Conservation (phyloP, 2,113 vertebrate species). For the Puffinus mauretanicus region DNA sequence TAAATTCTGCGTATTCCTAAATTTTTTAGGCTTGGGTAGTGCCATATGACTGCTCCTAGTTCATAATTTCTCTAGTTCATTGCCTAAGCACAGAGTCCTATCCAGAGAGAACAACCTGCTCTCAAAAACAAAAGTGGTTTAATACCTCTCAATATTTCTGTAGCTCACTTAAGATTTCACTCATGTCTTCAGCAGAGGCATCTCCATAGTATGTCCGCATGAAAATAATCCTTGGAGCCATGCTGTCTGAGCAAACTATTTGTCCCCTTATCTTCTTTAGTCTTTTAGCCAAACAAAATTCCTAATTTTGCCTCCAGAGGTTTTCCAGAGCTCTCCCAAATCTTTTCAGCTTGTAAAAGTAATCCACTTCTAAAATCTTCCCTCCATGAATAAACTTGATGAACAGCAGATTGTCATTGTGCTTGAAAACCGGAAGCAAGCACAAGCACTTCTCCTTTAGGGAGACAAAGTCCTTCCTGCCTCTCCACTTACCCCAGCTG, state of each 20-base stretch:
- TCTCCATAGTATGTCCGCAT: fast-evolving
- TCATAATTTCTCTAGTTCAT: not conserved
- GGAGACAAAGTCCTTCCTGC: conserved; percentile 10
- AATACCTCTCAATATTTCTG: not conserved
- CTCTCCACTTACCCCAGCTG: conserved; percentile 32
- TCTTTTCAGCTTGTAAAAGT: not conserved
- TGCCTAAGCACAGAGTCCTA: not conserved
- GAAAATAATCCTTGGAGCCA: not conserved
- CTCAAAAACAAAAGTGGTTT: not conserved
- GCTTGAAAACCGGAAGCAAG: not conserved
- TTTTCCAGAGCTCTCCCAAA: not conserved
- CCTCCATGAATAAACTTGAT: not conserved
- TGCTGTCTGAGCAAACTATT: not conserved
- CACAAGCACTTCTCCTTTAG: not conserved
- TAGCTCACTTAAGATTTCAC: not conserved
- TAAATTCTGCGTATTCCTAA: not conserved
- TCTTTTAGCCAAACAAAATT: not conserved
- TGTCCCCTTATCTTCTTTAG: not conserved
- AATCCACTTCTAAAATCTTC: not conserved
- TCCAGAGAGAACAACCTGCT: not conserved
- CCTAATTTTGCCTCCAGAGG: not conserved
- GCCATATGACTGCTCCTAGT: not conserved
- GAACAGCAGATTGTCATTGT: not conserved
- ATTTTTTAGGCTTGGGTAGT: not conserved
- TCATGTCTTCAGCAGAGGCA: not conserved